These are phyloP conservation scores for Rissa tridactyla DNA, from an alignment of 2,113 vertebrate genomes.

Conservation along the genomic window DNA sequence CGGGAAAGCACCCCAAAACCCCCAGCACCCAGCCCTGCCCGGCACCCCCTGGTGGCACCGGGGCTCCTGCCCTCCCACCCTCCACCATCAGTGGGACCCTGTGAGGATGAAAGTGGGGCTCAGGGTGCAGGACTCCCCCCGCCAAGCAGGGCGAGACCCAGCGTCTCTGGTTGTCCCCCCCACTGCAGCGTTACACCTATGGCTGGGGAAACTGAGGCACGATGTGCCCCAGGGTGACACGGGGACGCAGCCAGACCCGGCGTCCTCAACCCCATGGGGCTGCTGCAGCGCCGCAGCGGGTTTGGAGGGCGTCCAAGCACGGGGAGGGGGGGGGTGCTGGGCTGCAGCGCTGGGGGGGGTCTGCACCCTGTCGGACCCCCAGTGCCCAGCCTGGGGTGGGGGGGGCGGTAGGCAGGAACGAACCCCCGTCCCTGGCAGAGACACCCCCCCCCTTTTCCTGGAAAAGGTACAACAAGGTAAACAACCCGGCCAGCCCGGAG, in stretches of 20 bases:
- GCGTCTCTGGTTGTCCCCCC: neutral
- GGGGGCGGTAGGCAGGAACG: neutral
- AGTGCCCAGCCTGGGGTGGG: neutral
- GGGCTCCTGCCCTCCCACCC: neutral
- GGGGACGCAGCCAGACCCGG: neutral
- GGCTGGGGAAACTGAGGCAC: neutral
- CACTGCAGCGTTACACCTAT: fast-evolving
- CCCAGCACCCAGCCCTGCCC: neutral
- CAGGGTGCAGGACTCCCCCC: neutral
- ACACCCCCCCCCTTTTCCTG: neutral
- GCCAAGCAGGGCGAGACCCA: too few species aligned
- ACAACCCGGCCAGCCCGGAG: conserved; percentile 1
- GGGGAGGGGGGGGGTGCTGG: neutral
- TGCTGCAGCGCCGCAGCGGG: neutral
- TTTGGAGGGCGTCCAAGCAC: neutral
- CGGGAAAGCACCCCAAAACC: neutral
- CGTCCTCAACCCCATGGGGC: neutral
- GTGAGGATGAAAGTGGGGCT: neutral
- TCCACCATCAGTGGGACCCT: fast-evolving
- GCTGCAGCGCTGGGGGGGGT: neutral
- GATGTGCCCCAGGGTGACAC: neutral
- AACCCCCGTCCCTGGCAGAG: neutral
- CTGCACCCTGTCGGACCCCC: neutral
- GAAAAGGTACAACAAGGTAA: conserved; percentile 46
- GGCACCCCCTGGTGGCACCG: fast-evolving